A percentile compares a stretch with the other conserved stretches of the same genome.
phyloP scores from a whole-genome alignment of 2,888 invertebrate genomes.

The Ochlodes sylvanus region DNA sequence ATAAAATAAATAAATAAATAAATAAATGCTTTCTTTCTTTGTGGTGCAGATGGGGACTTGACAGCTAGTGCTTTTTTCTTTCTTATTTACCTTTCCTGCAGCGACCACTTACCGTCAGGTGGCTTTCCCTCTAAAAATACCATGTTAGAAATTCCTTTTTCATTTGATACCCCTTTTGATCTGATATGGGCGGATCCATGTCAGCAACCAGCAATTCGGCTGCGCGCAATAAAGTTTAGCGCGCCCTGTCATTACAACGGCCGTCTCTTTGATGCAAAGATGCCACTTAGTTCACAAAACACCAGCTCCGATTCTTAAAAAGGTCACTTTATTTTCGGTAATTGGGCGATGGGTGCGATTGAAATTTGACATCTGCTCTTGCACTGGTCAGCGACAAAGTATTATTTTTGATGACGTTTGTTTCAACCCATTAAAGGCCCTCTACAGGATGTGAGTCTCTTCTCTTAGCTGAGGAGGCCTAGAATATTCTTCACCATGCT shows the following conservation, averaged over 20 bases:
- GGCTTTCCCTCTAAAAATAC: no score
- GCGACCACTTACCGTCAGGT: no score
- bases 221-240: constrained; percentile 48
- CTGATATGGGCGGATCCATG: constrained; percentile 42
- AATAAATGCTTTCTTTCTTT: no score
- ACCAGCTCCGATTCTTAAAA: neutral
- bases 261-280: constrained; percentile 44
- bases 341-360: constrained; percentile 6
- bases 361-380: neutral
- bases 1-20: no score
- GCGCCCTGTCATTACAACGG: constrained; percentile 56
- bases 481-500: no score
- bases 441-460: no score
- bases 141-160: neutral
- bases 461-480: no score
- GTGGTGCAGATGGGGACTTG: no score
- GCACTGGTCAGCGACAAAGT: neutral
- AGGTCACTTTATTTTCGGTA: constrained; percentile 25
- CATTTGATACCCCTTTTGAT: neutral
- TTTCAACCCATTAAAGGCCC: no score
- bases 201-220: constrained; percentile 52
- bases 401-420: no score
- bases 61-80: no score
- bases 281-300: constrained; percentile 41
- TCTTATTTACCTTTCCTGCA: no score